Base-by-base conservation (phyloP, 2,888 invertebrate species). In the Drosophila flavopinicola region DNA sequence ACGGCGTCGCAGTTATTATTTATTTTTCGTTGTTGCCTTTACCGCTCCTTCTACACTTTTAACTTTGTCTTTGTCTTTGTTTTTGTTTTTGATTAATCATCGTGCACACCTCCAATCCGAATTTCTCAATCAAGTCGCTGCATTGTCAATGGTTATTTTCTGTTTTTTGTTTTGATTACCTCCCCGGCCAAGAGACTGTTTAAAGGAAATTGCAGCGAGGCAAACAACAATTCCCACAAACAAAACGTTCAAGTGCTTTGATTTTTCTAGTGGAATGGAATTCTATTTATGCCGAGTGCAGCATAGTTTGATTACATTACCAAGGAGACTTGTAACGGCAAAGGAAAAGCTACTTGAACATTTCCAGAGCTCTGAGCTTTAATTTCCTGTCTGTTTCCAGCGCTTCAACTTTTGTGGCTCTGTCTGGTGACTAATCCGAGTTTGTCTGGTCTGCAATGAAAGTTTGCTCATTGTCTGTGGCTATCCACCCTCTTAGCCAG, bases 31-130 rank as follows among this genome's bases (percentile, higher is more conserved):
- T 52, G 52, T 59, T 61, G 58, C 56, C 51, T 53, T 75, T 45
- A 9, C 35, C 49, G 24, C 45, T 69, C 33, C 44, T 48, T 48
- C 41, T 44, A 23, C 20, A 38, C 32, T 42, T 54, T 52, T 64
- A 2, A 20, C 7, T 47, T 38, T 52, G 20, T 11, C 39, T 13
- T 53, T n/a, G n/a, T n/a, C n/a, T 17, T 37, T 42, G 10, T 23
- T 58, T 68, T 42, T 53, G 45, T 47, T 66, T 69, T 64, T 79
- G 77, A 80, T 79, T 84, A 80, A 80, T 79, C 79, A 79, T 84
- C 59, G 49, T 51, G 61, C 41, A 39, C 64, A 53, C 68, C 56
- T 60, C 11, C 33, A 32, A 49, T 66, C 41, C 32, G n/a, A 57
- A 58, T 66, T 66, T 63, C 64, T 61, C 80, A 84, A 84, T 79